phyloP scores from a whole-genome alignment of 1,140 invertebrate genomes.

The Episyrphus balteatus region DNA sequence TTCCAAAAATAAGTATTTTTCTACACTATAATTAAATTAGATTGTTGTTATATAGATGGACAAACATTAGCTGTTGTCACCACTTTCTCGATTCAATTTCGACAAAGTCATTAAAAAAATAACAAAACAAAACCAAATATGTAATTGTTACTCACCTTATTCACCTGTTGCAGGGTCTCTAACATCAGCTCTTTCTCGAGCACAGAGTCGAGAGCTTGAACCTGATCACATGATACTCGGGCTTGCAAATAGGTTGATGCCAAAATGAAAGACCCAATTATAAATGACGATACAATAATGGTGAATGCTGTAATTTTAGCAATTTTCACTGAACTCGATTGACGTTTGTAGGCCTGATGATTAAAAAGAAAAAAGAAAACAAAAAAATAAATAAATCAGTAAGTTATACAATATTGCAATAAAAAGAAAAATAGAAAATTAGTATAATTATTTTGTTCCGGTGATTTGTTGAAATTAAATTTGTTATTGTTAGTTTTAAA shows the following conservation, averaged over 20 bases:
- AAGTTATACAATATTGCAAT: not conserved
- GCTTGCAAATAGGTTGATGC: constrained; percentile 71
- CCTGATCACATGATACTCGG: constrained; percentile 55
- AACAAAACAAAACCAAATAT: constrained; percentile 26
- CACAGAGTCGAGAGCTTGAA: constrained; percentile 49
- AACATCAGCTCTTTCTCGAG: constrained; percentile 51
- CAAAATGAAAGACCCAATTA: constrained; percentile 66
- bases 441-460: not conserved
- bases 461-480: too few relatives aligned
- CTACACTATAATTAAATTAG: too few relatives aligned
- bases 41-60: too few relatives aligned
- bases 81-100: too few relatives aligned
- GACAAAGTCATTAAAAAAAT: too few relatives aligned
- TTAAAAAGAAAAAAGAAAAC: not conserved
- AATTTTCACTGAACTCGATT: constrained; percentile 65
- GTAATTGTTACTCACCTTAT: constrained; percentile 36
- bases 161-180: constrained; percentile 47
- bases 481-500: too few relatives aligned
- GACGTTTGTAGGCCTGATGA: constrained; percentile 60
- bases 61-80: too few relatives aligned
- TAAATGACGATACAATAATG: constrained; percentile 60
- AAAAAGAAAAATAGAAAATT: not conserved
- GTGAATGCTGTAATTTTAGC: constrained; percentile 68
- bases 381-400: not conserved
- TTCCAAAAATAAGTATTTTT: too few relatives aligned